Evolutionary conservation across 2,888 invertebrate genomes (phyloP).

Genomic region (Laothoe populi): DNA sequence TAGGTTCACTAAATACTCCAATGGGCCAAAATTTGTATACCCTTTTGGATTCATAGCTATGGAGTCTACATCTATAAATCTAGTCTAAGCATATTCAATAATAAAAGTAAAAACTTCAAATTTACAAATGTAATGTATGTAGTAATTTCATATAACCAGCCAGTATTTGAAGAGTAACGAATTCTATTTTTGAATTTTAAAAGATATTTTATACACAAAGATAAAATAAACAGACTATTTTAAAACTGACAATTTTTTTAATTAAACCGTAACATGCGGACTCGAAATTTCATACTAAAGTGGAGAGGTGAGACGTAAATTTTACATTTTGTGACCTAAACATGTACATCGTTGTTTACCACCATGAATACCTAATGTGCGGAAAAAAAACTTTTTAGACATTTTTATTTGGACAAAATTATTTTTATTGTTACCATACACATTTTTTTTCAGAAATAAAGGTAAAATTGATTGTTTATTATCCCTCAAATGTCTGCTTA

Average conservation of each 20-base stretch:
- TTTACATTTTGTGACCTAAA: conserved; percentile 47
- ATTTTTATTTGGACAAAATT: conserved; percentile 12
- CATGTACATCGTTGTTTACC: conserved; percentile 39
- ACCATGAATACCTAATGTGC: conserved; percentile 40
- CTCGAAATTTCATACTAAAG: conserved; percentile 31
- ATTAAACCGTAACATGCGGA: neutral
- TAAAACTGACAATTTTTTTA: neutral
- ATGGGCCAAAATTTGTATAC: too few relatives aligned
- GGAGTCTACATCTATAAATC: too few relatives aligned
- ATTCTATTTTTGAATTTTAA: too few relatives aligned
- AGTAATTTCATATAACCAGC: too few relatives aligned
- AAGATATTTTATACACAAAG: too few relatives aligned
- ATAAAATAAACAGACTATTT: neutral
- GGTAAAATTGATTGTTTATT: conserved; percentile 21
- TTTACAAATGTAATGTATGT: too few relatives aligned
- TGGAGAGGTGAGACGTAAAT: conserved; percentile 44
- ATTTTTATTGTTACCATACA: conserved; percentile 14
- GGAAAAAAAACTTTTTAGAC: conserved; percentile 3
- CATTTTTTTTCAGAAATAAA: conserved; percentile 6
- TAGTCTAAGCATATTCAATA: too few relatives aligned
- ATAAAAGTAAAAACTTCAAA: too few relatives aligned
- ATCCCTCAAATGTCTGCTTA: conserved; percentile 6
- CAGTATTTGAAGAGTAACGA: too few relatives aligned
- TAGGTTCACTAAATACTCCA: too few relatives aligned
- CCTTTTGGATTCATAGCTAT: too few relatives aligned